These are phyloP conservation scores for Caenorhabditis brenneri DNA, from an alignment of 1,140 invertebrate genomes.

Conservation along the genomic window DNA sequence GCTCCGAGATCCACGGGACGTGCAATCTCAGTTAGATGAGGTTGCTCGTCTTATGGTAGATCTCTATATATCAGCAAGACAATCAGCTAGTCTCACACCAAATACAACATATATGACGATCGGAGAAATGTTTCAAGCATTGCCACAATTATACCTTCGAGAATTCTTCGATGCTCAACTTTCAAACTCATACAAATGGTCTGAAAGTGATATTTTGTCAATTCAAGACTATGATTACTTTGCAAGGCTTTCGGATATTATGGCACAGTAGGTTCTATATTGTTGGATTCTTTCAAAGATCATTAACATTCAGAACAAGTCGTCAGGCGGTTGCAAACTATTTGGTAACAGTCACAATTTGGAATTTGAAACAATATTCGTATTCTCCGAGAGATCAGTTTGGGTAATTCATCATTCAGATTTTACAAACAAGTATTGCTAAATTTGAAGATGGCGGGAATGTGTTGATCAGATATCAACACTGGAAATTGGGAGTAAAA, in stretches of 20 bases:
- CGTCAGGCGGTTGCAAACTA: constrained; percentile 51
- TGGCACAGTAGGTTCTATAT: not conserved
- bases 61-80: not conserved
- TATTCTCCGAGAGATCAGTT: constrained; percentile 29
- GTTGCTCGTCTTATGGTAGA: constrained; percentile 45
- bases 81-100: constrained; percentile 26
- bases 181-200: constrained; percentile 47
- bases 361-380: constrained; percentile 46
- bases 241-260: constrained; percentile 26
- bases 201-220: constrained; percentile 33
- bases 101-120: constrained; percentile 49
- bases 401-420: not conserved
- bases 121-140: constrained; percentile 12
- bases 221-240: constrained; percentile 53
- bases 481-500: constrained; percentile 39
- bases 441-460: constrained; percentile 43
- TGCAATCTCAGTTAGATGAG: constrained; percentile 45
- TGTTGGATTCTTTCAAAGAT: not conserved
- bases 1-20: constrained; percentile 46
- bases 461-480: constrained; percentile 47
- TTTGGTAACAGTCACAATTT: constrained; percentile 41
- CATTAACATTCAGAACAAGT: not conserved
- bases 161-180: constrained; percentile 50
- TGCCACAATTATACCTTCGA: constrained; percentile 43
- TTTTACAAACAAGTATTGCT: not conserved